phyloP scores from a whole-genome alignment of 2,797 vertebrate species.

The Rhabdophis nuchalis region DNA sequence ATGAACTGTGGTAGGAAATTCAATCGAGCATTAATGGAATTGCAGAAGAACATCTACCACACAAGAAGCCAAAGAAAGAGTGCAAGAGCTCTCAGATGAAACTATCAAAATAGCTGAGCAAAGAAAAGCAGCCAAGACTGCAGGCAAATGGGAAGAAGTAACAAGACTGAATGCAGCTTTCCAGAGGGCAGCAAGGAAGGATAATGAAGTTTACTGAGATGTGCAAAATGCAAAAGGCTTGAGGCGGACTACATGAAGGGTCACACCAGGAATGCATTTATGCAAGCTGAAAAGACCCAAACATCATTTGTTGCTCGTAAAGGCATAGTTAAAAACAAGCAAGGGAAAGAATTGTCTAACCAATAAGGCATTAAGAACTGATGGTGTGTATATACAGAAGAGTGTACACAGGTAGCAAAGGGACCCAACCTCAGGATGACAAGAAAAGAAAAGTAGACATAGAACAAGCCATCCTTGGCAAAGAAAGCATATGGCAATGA shows the following conservation, averaged over 20 bases:
- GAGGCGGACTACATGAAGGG: not conserved
- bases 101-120: not conserved
- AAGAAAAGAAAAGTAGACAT: not conserved
- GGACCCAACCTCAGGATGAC: not conserved
- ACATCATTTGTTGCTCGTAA: not conserved
- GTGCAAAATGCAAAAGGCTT: not conserved
- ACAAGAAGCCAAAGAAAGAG: not conserved
- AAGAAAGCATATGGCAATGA: not conserved
- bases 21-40: not conserved
- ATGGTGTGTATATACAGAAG: not conserved
- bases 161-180: not conserved
- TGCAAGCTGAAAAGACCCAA: not conserved
- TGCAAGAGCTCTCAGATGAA: not conserved
- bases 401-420: not conserved
- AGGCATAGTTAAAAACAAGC: not conserved
- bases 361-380: not conserved
- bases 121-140: not conserved
- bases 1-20: not conserved
- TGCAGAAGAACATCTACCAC: not conserved
- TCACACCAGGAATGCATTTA: not conserved
- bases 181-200: not conserved
- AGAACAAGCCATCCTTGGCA: not conserved
- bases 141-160: not conserved
- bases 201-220: not conserved
- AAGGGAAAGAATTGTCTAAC: not conserved